Conservation (phyloP, 2,888 invertebrate genomes). For the Drosophila ezoana region DNA sequence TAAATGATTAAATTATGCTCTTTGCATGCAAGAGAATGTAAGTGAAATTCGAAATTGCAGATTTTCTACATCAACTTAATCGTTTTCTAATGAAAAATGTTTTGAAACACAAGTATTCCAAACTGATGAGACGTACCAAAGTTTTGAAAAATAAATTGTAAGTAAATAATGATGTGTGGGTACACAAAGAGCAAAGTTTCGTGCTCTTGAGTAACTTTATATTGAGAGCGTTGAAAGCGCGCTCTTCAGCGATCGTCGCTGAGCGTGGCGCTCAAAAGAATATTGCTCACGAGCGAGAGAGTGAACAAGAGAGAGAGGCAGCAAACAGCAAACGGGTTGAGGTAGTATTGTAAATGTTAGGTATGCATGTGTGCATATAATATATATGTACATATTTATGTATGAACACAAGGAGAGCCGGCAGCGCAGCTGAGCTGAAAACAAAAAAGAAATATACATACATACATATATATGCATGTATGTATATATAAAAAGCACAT, state of each 20-base stretch:
- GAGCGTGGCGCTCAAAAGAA: constrained; percentile 23
- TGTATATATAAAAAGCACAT: constrained; percentile 39
- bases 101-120: neutral
- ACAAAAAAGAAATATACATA: constrained; percentile 1
- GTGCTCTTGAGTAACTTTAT: constrained; percentile 25
- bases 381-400: constrained; percentile 11
- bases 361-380: constrained; percentile 11
- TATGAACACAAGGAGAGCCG: constrained; percentile 10
- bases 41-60: neutral
- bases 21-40: neutral
- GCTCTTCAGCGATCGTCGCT: constrained; percentile 36
- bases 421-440: constrained; percentile 40
- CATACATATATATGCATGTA: neutral
- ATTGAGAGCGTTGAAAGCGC: neutral
- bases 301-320: neutral
- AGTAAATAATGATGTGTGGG: too few relatives aligned
- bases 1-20: neutral
- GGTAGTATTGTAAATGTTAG: constrained; percentile 16
- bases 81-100: neutral
- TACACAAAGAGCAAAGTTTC: constrained; percentile 15
- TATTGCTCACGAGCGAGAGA: constrained; percentile 1
- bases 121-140: neutral
- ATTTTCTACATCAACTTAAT: too few relatives aligned
- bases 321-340: constrained; percentile 40
- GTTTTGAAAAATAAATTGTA: neutral